These are phyloP conservation scores for Agriopis marginaria DNA, from an alignment of 2,888 invertebrate genomes.

Conservation along the genomic window DNA sequence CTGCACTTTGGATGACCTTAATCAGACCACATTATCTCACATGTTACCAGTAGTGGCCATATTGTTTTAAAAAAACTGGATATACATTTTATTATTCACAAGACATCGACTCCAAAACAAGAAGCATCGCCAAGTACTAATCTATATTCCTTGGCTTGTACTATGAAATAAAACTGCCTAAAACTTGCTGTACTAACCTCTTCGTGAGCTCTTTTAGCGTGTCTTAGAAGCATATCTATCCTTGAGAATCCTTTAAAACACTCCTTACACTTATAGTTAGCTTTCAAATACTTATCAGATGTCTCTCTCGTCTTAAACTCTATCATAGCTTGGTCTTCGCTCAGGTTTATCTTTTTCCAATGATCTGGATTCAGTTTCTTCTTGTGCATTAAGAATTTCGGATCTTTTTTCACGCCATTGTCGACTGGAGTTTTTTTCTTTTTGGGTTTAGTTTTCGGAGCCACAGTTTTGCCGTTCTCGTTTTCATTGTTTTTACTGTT, in stretches of 20 bases:
- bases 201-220: constrained; percentile 64
- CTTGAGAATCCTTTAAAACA: constrained; percentile 75
- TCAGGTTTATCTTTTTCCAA: constrained; percentile 67
- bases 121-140: too few relatives aligned
- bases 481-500: constrained; percentile 28
- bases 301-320: constrained; percentile 63
- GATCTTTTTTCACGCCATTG: constrained; percentile 32
- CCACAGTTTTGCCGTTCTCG: constrained; percentile 25
- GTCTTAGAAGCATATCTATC: constrained; percentile 69
- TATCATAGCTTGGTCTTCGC: constrained; percentile 69
- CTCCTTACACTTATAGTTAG: constrained; percentile 66
- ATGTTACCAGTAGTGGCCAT: too few relatives aligned
- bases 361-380: constrained; percentile 60
- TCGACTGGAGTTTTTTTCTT: constrained; percentile 26
- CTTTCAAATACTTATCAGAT: constrained; percentile 62
- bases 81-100: too few relatives aligned
- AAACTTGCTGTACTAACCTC: constrained; percentile 27
- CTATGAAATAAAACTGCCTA: not conserved
- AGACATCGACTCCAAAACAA: too few relatives aligned
- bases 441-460: constrained; percentile 23
- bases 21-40: too few relatives aligned
- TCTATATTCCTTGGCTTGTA: too few relatives aligned
- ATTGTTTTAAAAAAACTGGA: too few relatives aligned
- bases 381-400: constrained; percentile 42
- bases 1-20: too few relatives aligned